Evolutionary conservation across 2,113 vertebrate genomes (phyloP), one percentile per base, ranked within the genome.

Genomic region (Macrotis lagotis): DNA sequence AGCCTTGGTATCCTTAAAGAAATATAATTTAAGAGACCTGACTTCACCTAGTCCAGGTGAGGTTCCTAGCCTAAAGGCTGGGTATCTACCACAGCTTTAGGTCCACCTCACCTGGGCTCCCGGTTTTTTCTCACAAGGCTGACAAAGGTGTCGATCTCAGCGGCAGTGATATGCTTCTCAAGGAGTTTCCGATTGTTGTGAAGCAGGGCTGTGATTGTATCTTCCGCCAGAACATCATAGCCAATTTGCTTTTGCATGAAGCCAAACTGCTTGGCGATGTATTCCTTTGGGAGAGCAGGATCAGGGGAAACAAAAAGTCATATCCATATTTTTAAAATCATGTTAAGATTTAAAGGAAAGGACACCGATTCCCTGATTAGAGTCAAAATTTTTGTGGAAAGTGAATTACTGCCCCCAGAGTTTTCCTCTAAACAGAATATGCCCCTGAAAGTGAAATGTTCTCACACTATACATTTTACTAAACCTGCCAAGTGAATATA

Each of bases 211-310:
- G 99, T 99, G 95, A 99, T 99, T 0, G 99, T 99, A 98, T 99
- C 99, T 98, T 99, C 99, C 0, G 99, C 99, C 98, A 99, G 92
- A 48, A 99, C 99, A 0, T 99, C 99, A 0, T 99, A 99, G 94
- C 99, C 99, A n/a, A 99, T 99, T 98, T 99, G 99, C 97, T 99
- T 99, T 98, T 99, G 99, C 99, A 99, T 99, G 98, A 99, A 99
- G 98, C 99, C 99, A 96, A 99, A 99, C 97, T 99, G 99, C 98
- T 99, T 99, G 50, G 99, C 99, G 51, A 99, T 99, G 97, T 99
- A 99, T 95, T 99, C 99, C 99, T 99, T 98, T 47, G 0, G 31
- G 12, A 52, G 49, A 51, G 90, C 37, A 25, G 90, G 50, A 48
- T 89, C 26, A 55, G 28, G 66, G 88, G 91, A 55, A 66, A 49